Evolutionary conservation across 2,113 vertebrate genomes (phyloP).

Genomic region (Epinephelus fuscoguttatus): DNA sequence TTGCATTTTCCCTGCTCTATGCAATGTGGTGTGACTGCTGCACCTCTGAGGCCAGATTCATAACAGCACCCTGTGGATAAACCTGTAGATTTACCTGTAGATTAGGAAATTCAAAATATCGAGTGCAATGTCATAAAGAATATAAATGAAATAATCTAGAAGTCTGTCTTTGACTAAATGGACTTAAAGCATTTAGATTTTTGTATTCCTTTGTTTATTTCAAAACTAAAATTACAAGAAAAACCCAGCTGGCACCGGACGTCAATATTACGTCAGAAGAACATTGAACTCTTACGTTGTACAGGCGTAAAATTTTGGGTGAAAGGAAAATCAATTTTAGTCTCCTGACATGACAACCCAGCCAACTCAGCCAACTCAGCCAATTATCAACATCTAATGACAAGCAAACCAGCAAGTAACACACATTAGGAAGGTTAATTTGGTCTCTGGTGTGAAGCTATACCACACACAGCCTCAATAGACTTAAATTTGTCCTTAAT

Average conservation of each 20-base stretch:
- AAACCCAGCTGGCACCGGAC: not conserved
- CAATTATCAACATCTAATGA: too few species aligned
- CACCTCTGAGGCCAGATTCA: slow-evolving; percentile 16
- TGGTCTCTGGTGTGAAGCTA: not conserved
- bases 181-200: not conserved
- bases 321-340: too few species aligned
- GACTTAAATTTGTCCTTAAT: slow-evolving; percentile 23
- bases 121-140: not conserved
- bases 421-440: not conserved
- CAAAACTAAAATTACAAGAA: not conserved
- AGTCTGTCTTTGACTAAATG: not conserved
- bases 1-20: slow-evolving; percentile 1
- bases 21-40: slow-evolving; percentile 5
- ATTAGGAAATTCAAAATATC: not conserved
- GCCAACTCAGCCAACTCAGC: too few species aligned
- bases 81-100: not conserved
- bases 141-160: not conserved
- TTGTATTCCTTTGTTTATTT: not conserved
- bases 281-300: too few species aligned
- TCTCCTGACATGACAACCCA: too few species aligned
- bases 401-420: too few species aligned
- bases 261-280: too few species aligned
- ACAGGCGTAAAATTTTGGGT: too few species aligned
- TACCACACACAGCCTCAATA: slow-evolving; percentile 6
- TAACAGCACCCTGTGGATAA: not conserved